A percentile compares a stretch with the other conserved stretches of the same genome.
Conservation (phyloP, 2,888 invertebrate genomes). For the Papilio protenor region DNA sequence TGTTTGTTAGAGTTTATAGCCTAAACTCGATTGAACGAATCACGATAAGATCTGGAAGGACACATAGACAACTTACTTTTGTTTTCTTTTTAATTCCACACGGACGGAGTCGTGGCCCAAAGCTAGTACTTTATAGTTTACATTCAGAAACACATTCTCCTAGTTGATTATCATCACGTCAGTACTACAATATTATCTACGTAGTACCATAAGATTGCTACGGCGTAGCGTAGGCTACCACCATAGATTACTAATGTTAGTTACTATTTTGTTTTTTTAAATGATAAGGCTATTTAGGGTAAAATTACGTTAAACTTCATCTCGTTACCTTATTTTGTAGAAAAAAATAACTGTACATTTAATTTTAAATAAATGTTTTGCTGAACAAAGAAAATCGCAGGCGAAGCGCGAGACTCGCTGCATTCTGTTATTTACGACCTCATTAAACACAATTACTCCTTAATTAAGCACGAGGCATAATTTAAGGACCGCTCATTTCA, state of each 20-base stretch:
- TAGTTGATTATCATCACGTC: too few relatives aligned
- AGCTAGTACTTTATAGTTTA: too few relatives aligned
- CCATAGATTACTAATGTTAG: background rate
- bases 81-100: too few relatives aligned
- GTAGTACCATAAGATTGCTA: background rate
- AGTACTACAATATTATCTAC: background rate
- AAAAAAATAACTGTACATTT: background rate
- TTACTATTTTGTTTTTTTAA: background rate
- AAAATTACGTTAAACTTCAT: background rate
- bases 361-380: conserved; percentile 7
- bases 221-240: background rate
- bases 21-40: too few relatives aligned
- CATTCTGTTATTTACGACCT: conserved; percentile 31
- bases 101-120: too few relatives aligned
- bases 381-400: conserved; percentile 31
- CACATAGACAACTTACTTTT: too few relatives aligned
- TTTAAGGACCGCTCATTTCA: conserved; percentile 9
- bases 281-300: background rate
- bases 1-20: too few relatives aligned
- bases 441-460: conserved; percentile 37
- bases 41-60: too few relatives aligned
- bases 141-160: too few relatives aligned
- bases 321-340: background rate
- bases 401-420: conserved; percentile 25
- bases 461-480: conserved; percentile 17